A percentile compares a stretch with the other conserved stretches of the same genome.
Conservation (phyloP, 2,797 vertebrate species). For the Lophotriccus pileatus region DNA sequence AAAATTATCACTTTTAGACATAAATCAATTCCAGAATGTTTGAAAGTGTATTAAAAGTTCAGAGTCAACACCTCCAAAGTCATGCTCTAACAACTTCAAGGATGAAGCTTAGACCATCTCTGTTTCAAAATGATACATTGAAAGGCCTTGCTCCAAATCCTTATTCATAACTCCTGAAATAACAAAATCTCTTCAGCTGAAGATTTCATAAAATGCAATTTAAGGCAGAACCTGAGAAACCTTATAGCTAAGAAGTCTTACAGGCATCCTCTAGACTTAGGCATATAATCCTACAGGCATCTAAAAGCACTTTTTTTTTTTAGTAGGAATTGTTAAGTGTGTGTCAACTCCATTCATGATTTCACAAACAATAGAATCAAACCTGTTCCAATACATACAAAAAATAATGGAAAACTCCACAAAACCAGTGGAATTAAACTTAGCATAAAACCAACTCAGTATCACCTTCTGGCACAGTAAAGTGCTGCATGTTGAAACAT, state of each 20-base stretch:
- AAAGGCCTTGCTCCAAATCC: neutral
- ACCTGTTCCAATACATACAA: neutral
- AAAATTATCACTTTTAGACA: neutral
- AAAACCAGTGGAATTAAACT: neutral
- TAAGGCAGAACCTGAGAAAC: neutral
- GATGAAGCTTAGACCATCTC: neutral
- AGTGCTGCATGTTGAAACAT: constrained; percentile 10
- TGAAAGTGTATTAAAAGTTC: neutral
- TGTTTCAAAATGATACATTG: neutral
- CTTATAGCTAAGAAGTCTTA: neutral
- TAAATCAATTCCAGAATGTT: neutral
- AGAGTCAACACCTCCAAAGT: neutral
- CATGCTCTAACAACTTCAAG: neutral
- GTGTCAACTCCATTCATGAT: neutral
- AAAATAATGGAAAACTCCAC: neutral
- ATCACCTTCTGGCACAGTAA: neutral
- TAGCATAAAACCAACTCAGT: neutral
- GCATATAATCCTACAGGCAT: neutral
- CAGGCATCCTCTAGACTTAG: neutral
- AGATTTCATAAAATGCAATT: neutral
- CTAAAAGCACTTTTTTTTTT: neutral
- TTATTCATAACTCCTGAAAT: neutral
- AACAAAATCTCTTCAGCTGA: neutral
- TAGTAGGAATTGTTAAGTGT: neutral
- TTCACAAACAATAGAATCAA: neutral